Evolutionary conservation across 1,140 invertebrate genomes (phyloP), one percentile per base, ranked within the genome.

Genomic region (Anastrepha ludens): DNA sequence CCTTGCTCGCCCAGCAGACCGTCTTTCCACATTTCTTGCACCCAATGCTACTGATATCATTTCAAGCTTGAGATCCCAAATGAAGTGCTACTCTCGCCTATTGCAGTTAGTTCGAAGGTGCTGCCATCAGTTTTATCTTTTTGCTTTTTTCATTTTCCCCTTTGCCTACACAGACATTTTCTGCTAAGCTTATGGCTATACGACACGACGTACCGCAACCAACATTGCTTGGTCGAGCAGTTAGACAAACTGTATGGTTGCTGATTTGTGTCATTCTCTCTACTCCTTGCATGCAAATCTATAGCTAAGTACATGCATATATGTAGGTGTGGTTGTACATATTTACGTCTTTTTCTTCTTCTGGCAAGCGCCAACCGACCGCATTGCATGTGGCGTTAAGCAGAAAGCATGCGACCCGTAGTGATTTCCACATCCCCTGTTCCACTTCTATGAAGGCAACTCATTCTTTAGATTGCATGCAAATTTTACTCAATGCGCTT

Each of bases 191-290:
- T 62, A 7, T 62, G 50, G 4, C 8, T 55, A 81, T 81, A 81
- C 74, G 20, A 81, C n/a, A 20, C 47, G 11, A 55, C 47, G n/a
- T 58, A 55, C 47, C 74, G 47, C 74, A 81, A 81, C 74, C 74
- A 50, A 41, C 74, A 81, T 81, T 81, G 74, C 74, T 81, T 29
- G 74, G 47, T 55, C 20, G 74, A 55, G 50, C 50, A 81, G 74
- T 81, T 55, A 81, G 74, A 81, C 47, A 81, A 81, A 81, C 47
- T 81, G 74, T 58, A 55, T 81, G 74, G 74, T 81, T 81, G 50
- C 74, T 58, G 41, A 81, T 81, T 13, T 50, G 4, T 47, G 15
- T 4, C 20, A 11, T 15, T 9, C n/a, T 29, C 65, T 44, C 44
- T 50, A 11, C 4, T 15, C 17, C 2, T 44, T 41, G 70, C 70